Base-by-base conservation (phyloP, 1,140 invertebrate species). In the Heliconius himera region DNA sequence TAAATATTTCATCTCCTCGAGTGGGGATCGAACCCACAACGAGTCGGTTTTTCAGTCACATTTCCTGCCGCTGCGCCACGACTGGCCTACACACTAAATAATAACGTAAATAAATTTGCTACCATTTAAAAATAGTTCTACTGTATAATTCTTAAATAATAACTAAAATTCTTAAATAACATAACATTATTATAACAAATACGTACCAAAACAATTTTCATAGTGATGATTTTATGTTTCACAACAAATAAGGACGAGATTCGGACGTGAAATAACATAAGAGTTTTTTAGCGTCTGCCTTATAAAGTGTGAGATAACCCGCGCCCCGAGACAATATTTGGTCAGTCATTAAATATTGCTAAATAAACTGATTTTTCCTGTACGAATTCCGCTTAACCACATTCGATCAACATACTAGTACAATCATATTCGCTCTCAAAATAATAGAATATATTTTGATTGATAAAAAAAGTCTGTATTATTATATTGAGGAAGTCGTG, bases 271-370 rank as follows among this genome's bases (percentile, higher is more conserved):
- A 71, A 49, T 79, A 75, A 38, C 54, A n/a, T 26, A 20, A 8
- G 60, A 49, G 11, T 54, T 60, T 73, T 79, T 76, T 66, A n/a
- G 74, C 51, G 74, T 22, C 70, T 73, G 26, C 18, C 70, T 80
- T 80, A 76, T 80, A 80, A 80, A 77, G 74, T 8, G 51, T 8
- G 29, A 76, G 79, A 80, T 76, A 80, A 80, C 79, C 79, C 49
- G 46, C 26, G 70, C 16, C 60, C 13, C 36, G 54, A 33, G 51
- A 76, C 70, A 80, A 80, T 80, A 76, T 80, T 80, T 80, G 75
- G 38, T 66, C 26, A 51, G 70, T 72, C 33, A 76, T 72, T 78
- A 72, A 71, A 78, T 49, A 78, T 73, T 73, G 51, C 70, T 54
- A 18, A 71, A 70, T 66, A 76, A 80, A 80, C 29, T 73, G 33